These are phyloP conservation scores for Isoperla grammatica DNA, from an alignment of 2,888 invertebrate genomes.

Conservation along the genomic window DNA sequence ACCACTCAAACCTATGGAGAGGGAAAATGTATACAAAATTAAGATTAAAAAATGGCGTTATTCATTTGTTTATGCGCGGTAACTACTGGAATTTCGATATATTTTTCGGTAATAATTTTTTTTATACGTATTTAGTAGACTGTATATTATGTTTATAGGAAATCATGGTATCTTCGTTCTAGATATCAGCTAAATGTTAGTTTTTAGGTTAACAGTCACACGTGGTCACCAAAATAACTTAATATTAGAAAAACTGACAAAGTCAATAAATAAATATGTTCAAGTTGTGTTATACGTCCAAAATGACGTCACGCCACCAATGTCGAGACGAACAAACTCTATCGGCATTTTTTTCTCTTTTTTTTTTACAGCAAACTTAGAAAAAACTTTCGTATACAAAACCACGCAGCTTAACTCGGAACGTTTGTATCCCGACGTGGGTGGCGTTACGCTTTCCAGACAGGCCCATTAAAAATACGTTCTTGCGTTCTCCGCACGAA, in stretches of 20 bases:
- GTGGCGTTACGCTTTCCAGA: too few species aligned
- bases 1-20: too few species aligned
- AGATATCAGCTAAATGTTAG: constrained; percentile 10
- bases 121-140: constrained; percentile 16
- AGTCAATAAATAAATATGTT: background rate
- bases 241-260: background rate
- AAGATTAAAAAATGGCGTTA: constrained; percentile 2
- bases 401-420: too few species aligned
- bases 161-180: constrained; percentile 12
- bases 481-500: too few species aligned
- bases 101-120: constrained; percentile 7
- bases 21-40: background rate
- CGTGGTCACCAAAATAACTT: background rate
- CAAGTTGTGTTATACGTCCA: background rate
- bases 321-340: too few species aligned
- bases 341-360: too few species aligned
- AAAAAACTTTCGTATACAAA: too few species aligned
- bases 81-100: constrained; percentile 9
- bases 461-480: too few species aligned
- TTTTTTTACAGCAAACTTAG: too few species aligned
- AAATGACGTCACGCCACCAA: too few species aligned
- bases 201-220: background rate
- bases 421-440: too few species aligned
- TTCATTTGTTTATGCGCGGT: background rate
- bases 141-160: constrained; percentile 13